Percentiles rank a stretch among this genome's conserved stretches.
Evolutionary conservation across 37 sponge, comb jelly and placozoan genomes (phyloP).

Genomic region (Haliclona indistincta): DNA sequence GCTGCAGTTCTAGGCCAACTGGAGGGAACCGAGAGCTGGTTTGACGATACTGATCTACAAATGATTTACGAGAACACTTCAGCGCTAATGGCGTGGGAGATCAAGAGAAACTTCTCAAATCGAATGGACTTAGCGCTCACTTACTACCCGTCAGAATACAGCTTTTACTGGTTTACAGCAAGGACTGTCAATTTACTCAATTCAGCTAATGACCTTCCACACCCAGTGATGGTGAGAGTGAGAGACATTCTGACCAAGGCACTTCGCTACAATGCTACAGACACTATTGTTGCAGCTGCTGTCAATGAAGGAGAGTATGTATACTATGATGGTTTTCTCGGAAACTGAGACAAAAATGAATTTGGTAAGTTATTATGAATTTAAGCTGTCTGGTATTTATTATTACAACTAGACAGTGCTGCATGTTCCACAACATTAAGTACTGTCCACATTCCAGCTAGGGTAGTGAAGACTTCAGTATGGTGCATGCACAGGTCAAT

Average conservation of each 20-base stretch:
- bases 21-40: not conserved
- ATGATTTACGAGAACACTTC: conserved; percentile 47
- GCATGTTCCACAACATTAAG: too few species aligned
- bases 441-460: too few species aligned
- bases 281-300: conserved; percentile 12
- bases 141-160: conserved; percentile 54
- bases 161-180: conserved; percentile 63
- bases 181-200: conserved; percentile 48
- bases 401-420: too few species aligned
- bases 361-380: conserved; percentile 31
- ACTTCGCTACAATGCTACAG: conserved; percentile 27
- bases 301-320: conserved; percentile 4
- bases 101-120: conserved; percentile 38
- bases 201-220: conserved; percentile 6
- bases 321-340: conserved; percentile 63
- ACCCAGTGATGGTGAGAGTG: conserved; percentile 36
- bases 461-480: too few species aligned
- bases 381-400: too few species aligned
- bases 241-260: conserved; percentile 2
- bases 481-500: too few species aligned
- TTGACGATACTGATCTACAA: conserved; percentile 58
- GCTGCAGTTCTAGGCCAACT: conserved; percentile 18
- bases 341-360: conserved; percentile 27
- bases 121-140: conserved; percentile 57
- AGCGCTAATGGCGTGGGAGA: conserved; percentile 32